Evolutionary conservation across 1,140 invertebrate species (phyloP), one percentile per base, ranked within the genome.

Genomic region (Anastrepha ludens): DNA sequence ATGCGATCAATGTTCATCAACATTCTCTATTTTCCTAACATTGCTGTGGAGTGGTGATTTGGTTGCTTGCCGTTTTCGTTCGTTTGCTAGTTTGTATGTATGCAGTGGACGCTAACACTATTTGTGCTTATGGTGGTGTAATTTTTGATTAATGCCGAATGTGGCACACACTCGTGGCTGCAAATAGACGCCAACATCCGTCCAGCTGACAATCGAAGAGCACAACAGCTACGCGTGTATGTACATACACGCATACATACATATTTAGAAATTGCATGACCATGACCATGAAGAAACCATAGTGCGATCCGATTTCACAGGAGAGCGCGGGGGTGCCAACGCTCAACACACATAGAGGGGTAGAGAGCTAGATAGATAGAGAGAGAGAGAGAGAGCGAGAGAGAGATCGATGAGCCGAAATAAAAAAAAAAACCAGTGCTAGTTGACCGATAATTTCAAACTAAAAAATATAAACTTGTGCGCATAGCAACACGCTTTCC

Each of bases 401-500:
- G 70, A 47, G 44, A 9, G 60, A 62, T 15, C 8, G 4, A 2
- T 47, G 29, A 67, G 11, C 29, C 29, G 1, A 6, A 17, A 20
- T 64, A 41, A n/a, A 70, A 74, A 74, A n/a, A 81, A 55, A 74
- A 47, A 74, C 8, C 11, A 20, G 1, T 7, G 70, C 70, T 78
- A 20, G 74, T 55, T 20, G 74, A 81, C 74, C 74, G 74, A 81
- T 81, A 81, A 81, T 55, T 81, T 81, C 74, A 55, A 81, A 81
- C 11, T 81, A 20, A 55, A 20, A 81, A n/a, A 50, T 55, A 81
- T 20, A 81, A 81, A 81, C 55, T 55, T 15, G 20, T 20, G 74
- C 74, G 74, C 74, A 81, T 81, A 81, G 74, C 74, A 81, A 81
- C 74, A 55, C 74, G 20, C 47, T 20, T 55, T 9, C 17, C 74